Percentiles rank a stretch among this genome's conserved stretches.
Evolutionary conservation across 1,140 invertebrate species (phyloP).

Genomic region (Armadillidium nasatum): DNA sequence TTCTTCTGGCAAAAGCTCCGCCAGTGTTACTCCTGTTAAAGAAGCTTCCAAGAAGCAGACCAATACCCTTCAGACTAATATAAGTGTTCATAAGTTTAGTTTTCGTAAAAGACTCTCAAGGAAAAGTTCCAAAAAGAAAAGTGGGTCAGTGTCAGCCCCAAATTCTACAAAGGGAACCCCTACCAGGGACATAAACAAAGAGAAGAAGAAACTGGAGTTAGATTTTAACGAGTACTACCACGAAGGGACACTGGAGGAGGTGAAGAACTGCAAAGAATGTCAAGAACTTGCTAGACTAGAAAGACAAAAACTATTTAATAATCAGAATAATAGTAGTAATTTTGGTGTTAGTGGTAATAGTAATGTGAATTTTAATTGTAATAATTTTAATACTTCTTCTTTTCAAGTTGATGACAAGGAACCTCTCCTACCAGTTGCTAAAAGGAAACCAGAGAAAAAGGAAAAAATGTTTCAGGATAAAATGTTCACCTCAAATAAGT

Average conservation of each 20-base stretch:
- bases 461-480: background rate
- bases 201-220: background rate
- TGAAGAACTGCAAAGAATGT: background rate
- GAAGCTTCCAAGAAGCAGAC: background rate
- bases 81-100: background rate
- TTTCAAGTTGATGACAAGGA: background rate
- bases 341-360: too few relatives aligned
- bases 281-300: background rate
- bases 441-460: background rate
- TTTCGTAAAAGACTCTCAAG: background rate
- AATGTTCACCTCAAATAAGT: background rate
- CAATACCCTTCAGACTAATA: background rate
- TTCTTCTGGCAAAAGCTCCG: background rate
- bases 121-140: background rate
- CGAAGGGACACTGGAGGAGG: background rate
- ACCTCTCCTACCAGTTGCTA: background rate
- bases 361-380: background rate
- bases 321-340: background rate
- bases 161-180: background rate
- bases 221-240: background rate
- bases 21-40: background rate
- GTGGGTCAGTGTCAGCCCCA: background rate
- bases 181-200: background rate
- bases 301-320: background rate
- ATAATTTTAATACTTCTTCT: background rate